Conservation (phyloP, 2,113 vertebrate species). For the Condylura cristata region DNA sequence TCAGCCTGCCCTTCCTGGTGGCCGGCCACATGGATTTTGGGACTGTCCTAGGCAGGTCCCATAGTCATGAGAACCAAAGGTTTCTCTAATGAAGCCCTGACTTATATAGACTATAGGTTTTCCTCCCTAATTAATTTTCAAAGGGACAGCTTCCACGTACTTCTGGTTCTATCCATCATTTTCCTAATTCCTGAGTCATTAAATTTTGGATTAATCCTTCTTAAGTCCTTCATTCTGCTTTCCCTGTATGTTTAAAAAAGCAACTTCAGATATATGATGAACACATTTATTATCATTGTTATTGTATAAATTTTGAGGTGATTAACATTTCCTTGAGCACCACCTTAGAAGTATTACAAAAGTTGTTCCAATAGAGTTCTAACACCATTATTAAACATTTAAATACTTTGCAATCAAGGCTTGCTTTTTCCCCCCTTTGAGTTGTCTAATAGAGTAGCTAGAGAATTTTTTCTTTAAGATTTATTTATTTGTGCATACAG, state of each 20-base stretch:
- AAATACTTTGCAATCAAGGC: not conserved
- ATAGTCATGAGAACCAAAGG: not conserved
- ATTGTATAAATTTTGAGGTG: conserved; percentile 25
- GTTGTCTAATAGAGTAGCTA: not conserved
- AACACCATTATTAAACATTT: not conserved
- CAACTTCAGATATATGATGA: not conserved
- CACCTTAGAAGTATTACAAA: not conserved
- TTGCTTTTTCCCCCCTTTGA: not conserved
- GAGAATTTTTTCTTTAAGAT: too few relatives aligned
- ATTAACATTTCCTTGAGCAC: not conserved
- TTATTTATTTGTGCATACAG: too few relatives aligned
- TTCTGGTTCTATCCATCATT: conserved; percentile 11
- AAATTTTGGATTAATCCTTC: conserved; percentile 40
- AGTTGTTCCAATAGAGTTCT: not conserved
- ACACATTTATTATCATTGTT: conserved; percentile 25
- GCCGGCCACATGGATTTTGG: not conserved
- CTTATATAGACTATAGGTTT: not conserved
- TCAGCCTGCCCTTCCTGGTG: not conserved
- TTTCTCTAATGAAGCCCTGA: not conserved
- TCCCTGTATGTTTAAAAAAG: not conserved
- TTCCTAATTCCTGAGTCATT: conserved; percentile 43
- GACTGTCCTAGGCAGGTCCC: not conserved
- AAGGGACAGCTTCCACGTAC: not conserved
- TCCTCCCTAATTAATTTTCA: conserved; percentile 34
- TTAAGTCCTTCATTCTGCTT: conserved; percentile 12